Conservation (phyloP, 2,797 vertebrate genomes). For the Tapirus indicus region DNA sequence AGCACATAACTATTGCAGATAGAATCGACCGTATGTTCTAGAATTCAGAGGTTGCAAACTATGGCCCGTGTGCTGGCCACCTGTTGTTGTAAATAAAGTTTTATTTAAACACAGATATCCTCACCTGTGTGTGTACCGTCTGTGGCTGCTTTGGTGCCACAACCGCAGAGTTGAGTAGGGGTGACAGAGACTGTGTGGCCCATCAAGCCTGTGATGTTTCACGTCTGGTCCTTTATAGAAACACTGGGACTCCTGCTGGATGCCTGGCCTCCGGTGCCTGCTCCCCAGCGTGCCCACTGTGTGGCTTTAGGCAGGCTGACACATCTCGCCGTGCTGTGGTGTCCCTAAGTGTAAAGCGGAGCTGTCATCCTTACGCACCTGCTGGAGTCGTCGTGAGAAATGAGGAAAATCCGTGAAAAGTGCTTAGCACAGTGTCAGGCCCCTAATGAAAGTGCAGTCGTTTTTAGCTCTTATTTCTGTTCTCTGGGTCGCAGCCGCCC, state of each 20-base stretch:
- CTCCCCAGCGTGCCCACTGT: fast-evolving
- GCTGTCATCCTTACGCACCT: fast-evolving
- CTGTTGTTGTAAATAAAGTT: not conserved
- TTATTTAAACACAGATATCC: fast-evolving
- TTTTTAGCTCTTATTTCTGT: not conserved
- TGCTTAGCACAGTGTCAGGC: not conserved
- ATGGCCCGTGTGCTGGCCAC: fast-evolving
- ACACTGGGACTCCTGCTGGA: fast-evolving
- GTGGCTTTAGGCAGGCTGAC: fast-evolving
- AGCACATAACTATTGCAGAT: fast-evolving
- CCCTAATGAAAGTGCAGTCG: fast-evolving
- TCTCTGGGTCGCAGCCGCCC: not conserved
- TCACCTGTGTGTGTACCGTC: fast-evolving
- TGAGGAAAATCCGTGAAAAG: fast-evolving
- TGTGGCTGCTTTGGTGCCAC: not conserved
- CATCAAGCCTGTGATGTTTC: fast-evolving
- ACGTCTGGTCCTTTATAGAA: not conserved
- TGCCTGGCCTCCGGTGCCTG: fast-evolving
- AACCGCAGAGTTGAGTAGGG: fast-evolving
- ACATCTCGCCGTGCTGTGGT: fast-evolving
- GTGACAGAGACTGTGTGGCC: fast-evolving
- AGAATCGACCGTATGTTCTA: fast-evolving
- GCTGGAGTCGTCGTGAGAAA: fast-evolving
- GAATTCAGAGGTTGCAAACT: not conserved
- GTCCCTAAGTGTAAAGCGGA: fast-evolving